Evolutionary conservation across 1,140 invertebrate genomes (phyloP), one percentile per base, ranked within the genome.

Genomic region (Hylaeus volcanicus): DNA sequence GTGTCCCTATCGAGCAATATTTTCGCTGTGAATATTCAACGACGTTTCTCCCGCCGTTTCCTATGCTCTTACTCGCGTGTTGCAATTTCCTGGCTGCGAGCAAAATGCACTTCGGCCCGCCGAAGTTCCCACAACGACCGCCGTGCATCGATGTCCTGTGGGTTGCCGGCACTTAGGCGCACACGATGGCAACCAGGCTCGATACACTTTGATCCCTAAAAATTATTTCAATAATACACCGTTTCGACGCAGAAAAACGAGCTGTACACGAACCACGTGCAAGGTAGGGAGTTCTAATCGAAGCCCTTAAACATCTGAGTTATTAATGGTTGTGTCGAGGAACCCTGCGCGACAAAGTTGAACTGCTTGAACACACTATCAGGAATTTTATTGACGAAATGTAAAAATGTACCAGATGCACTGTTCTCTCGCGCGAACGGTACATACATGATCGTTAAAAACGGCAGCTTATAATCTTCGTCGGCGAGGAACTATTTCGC

Each of bases 151-250:
- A 39, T 43, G 81, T 48, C 15, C 15, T 1, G 8, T 39, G 51
- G 77, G 81, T 83, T 86, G 81, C 85, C 48, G 58, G n/a, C 43
- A 8, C n/a, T 37, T 55, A 83, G 85, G 85, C 55, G 81, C 71
- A 1, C 74, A 15, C 8, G n/a, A 37, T 26, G 37, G 1, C 6
- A 14, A 60, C 15, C 41, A 39, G 14, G n/a, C 26, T 43, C n/a
- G 15, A 43, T n/a, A 53, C 39, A 26, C 26, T 26, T 26, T 26
- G 15, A 11, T 63, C 1, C 37, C 60, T 12, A 45, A 39, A n/a
- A 48, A 39, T 41, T 51, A 41, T 12, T 48, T 48, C 51, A 3
- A 15, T 15, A 3, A 58, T 58, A 12, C 26, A 26, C 26, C 26
- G 26, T 26, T 26, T 26, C 26, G 26, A 26, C 26, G 26, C 26